These are phyloP conservation scores for Aradus depressus DNA, from an alignment of 2,888 invertebrate genomes.

Conservation along the genomic window DNA sequence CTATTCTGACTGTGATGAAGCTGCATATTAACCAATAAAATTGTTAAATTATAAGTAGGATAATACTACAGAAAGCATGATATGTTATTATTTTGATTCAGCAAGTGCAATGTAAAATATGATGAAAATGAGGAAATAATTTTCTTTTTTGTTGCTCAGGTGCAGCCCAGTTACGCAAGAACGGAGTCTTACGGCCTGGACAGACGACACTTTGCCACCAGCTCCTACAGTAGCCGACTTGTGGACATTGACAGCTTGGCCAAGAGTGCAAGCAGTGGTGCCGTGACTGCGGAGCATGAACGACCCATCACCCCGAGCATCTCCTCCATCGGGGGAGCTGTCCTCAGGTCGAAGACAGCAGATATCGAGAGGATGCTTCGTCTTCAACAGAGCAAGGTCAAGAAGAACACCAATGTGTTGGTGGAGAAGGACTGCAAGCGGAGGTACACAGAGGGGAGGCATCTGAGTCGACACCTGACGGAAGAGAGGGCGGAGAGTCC, in stretches of 20 bases:
- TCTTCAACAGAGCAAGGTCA: constrained; percentile 34
- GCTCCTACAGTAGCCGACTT: constrained; percentile 15
- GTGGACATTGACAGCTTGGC: constrained; percentile 23
- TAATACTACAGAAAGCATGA: no score
- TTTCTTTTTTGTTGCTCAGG: constrained; percentile 1
- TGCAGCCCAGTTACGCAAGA: constrained; percentile 17
- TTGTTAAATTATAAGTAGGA: no score
- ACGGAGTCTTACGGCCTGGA: constrained; percentile 5
- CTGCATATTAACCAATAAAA: no score
- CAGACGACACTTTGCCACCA: constrained; percentile 10
- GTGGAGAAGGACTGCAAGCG: constrained; percentile 50
- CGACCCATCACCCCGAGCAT: constrained; percentile 36
- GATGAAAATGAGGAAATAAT: neutral
- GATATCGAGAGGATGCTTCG: constrained; percentile 51
- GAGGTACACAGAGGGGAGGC: constrained; percentile 49
- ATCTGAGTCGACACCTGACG: constrained; percentile 47
- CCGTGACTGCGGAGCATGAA: constrained; percentile 21
- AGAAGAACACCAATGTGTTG: constrained; percentile 38
- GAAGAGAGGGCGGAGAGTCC: constrained; percentile 39
- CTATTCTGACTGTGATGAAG: no score
- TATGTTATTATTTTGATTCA: no score
- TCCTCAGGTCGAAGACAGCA: constrained; percentile 53
- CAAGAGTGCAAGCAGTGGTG: constrained; percentile 31
- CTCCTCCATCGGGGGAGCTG: constrained; percentile 53
- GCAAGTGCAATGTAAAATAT: no score